Evolutionary conservation across 1,140 invertebrate genomes (phyloP).

Genomic region (Antheraea pernyi): DNA sequence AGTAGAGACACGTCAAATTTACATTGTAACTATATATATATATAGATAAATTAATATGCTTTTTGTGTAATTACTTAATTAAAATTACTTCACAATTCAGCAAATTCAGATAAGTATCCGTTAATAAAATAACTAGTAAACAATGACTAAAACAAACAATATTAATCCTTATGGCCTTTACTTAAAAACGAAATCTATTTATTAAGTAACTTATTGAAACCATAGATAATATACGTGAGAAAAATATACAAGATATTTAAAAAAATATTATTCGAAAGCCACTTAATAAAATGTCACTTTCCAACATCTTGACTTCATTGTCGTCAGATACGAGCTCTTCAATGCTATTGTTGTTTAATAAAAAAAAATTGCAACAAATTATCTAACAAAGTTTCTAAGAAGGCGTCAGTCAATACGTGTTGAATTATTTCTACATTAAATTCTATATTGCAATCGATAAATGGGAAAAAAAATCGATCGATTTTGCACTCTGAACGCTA

Average conservation of each 20-base stretch:
- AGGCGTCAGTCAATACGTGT: slow-evolving; percentile 41
- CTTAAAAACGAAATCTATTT: background rate
- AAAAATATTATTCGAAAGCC: background rate
- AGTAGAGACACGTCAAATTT: no score
- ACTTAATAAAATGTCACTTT: background rate
- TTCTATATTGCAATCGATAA: background rate
- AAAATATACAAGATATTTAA: background rate
- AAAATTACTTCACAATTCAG: no score
- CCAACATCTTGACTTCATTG: background rate
- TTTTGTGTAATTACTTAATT: no score
- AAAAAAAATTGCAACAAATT: slow-evolving; percentile 45
- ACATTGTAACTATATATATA: no score
- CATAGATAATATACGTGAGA: background rate
- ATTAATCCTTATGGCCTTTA: no score
- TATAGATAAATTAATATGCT: no score
- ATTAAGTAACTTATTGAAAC: background rate
- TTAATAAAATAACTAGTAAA: no score
- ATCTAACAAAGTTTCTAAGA: slow-evolving; percentile 34
- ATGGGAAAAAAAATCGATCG: background rate
- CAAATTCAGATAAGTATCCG: no score
- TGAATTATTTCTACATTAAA: slow-evolving; percentile 39
- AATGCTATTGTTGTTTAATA: background rate
- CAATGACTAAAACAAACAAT: no score
- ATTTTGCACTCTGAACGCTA: background rate
- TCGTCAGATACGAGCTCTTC: background rate